Evolutionary conservation across 2,113 vertebrate genomes (phyloP), one percentile per base, ranked within the genome.

Genomic region (Pheucticus melanocephalus): DNA sequence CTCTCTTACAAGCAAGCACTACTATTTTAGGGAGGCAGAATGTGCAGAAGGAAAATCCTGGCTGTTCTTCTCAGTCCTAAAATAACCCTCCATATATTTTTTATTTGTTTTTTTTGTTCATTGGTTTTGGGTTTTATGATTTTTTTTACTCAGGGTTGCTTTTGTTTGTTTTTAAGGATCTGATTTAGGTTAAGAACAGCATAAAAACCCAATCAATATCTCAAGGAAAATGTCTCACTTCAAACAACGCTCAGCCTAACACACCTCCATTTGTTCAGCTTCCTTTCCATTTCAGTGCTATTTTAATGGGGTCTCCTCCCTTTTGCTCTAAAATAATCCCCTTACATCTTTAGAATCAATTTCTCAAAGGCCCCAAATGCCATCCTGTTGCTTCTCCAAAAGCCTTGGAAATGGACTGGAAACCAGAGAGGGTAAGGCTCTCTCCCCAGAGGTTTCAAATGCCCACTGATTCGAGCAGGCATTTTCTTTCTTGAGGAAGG

Each of bases 281-380:
- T 79, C 75, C 84, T 94, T 92, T 96, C 88, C 72, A 91, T 94
- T 97, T 92, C 63, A 56, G 70, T 88, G 83, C 77, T 95, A 81
- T 92, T 94, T 95, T 95, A 94, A 95, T 92, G 79, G 91, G 57
- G 28, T 93, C 82, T 95, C 82, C 82, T 88, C 89, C 50, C 28
- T 87, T 90, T 91, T 92, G 54, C 78, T 95, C 85, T 96, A 93
- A 96, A 97, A 95, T 90, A 97, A 95, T 56, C 66, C 83, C 48
- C 77, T 95, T 86, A 73, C 69, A 92, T 95, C 92, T 95, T 95
- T 92, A 92, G 96, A 96, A 96, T 97, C 96, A 96, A 92, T 97
- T 97, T 90, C 95, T 96, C 54, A 71, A 64, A 78, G 84, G 90
- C 60, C 56, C 40, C 71, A 91, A 1, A 89, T 80, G 77, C 61